Evolutionary conservation across 2,113 vertebrate genomes (phyloP).

Genomic region (Herpetotheres cachinnans): DNA sequence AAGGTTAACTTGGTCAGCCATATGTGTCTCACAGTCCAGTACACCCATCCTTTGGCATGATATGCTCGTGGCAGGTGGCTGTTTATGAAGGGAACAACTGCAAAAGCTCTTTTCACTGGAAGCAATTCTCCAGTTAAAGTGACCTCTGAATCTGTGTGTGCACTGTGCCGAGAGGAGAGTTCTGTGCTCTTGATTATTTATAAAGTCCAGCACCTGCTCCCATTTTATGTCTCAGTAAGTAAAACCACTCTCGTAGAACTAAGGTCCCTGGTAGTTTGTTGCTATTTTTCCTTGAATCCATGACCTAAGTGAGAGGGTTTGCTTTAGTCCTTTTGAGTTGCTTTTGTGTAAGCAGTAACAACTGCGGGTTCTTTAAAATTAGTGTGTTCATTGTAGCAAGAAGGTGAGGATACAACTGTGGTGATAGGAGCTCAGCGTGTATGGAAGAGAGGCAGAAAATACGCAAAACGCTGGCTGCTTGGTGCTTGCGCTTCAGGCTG

Average conservation of each 20-base stretch:
- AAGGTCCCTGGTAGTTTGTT: not conserved
- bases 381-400: not conserved
- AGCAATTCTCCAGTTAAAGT: not conserved
- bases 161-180: not conserved
- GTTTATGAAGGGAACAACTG: not conserved
- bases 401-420: not conserved
- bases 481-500: not conserved
- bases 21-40: not conserved
- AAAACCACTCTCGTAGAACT: not conserved
- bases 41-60: not conserved
- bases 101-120: not conserved
- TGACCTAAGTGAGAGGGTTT: not conserved
- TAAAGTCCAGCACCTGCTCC: not conserved
- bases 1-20: not conserved
- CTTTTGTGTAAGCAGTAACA: not conserved
- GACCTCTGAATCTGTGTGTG: not conserved
- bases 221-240: not conserved
- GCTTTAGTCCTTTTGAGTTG: not conserved
- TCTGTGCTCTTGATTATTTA: not conserved
- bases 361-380: not conserved
- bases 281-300: not conserved
- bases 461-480: accelerated
- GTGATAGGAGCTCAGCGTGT: not conserved
- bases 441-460: not conserved
- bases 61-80: not conserved